Percentiles rank a stretch among this genome's conserved stretches.
Evolutionary conservation across 2,113 vertebrate genomes (phyloP).

Genomic region (Zosterops borbonicus): DNA sequence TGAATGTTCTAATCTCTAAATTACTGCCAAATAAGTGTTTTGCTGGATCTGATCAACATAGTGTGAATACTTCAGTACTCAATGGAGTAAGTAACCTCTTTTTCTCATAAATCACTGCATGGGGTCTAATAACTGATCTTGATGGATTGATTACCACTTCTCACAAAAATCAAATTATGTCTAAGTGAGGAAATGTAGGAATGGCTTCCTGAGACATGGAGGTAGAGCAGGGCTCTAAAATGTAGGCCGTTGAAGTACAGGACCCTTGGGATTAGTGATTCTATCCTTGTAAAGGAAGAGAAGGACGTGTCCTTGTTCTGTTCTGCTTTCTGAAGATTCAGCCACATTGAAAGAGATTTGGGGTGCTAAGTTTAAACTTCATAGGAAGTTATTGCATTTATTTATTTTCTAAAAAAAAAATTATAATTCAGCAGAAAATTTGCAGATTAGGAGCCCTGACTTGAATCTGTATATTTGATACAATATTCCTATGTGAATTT

Average conservation of each 20-base stretch:
- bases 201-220: neutral
- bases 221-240: neutral
- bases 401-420: neutral
- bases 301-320: neutral
- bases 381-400: neutral
- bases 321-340: neutral
- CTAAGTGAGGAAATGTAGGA: neutral
- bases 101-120: neutral
- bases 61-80: neutral
- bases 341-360: neutral
- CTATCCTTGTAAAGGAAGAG: neutral
- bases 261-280: neutral
- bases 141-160: neutral
- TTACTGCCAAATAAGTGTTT: neutral
- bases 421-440: neutral
- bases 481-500: neutral
- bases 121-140: neutral
- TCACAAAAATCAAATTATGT: neutral
- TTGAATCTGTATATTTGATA: neutral
- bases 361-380: neutral
- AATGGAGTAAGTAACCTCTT: neutral
- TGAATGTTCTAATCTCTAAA: neutral
- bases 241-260: neutral
- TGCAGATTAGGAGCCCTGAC: neutral
- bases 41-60: neutral